Conservation (phyloP, 2,888 invertebrate genomes). For the Spatulosminthurus flaviceps region DNA sequence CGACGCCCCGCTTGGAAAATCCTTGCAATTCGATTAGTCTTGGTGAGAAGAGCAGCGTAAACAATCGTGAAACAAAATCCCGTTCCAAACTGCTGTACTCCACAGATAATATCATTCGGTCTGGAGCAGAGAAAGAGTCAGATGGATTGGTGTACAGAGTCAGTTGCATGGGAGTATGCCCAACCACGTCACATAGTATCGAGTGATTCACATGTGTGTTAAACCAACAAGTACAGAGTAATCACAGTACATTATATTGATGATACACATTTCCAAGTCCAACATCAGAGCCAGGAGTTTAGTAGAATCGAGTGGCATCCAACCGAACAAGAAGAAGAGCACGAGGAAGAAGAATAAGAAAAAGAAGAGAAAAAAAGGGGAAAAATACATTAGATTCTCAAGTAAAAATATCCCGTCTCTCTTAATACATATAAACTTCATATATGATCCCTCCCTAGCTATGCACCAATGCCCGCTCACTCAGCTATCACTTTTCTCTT, state of each 20-base stretch:
- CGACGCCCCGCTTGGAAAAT: slow-evolving; percentile 98
- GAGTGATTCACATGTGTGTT: too few relatives aligned
- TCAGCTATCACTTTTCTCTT: too few relatives aligned
- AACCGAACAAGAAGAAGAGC: slow-evolving; percentile 12
- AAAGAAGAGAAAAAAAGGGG: slow-evolving; percentile 15
- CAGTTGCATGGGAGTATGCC: too few relatives aligned
- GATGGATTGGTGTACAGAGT: too few relatives aligned
- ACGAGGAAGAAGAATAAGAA: not conserved
- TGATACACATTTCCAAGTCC: too few relatives aligned
- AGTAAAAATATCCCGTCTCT: too few relatives aligned
- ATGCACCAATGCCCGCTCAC: too few relatives aligned
- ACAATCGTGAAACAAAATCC: slow-evolving; percentile 94
- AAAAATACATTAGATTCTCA: too few relatives aligned
- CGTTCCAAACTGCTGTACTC: slow-evolving; percentile 79
- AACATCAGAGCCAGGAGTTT: too few relatives aligned
- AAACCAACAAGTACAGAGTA: not conserved
- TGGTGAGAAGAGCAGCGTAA: slow-evolving; percentile 94
- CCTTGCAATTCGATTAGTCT: slow-evolving; percentile 95
- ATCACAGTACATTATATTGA: not conserved
- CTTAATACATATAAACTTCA: too few relatives aligned
- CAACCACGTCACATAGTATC: too few relatives aligned
- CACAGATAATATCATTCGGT: slow-evolving; percentile 87
- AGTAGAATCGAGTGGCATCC: not conserved
- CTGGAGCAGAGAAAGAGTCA: slow-evolving; percentile 66
- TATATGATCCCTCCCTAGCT: too few relatives aligned